Conservation (phyloP, 2,113 vertebrate genomes). For the Anoura caudifer region DNA sequence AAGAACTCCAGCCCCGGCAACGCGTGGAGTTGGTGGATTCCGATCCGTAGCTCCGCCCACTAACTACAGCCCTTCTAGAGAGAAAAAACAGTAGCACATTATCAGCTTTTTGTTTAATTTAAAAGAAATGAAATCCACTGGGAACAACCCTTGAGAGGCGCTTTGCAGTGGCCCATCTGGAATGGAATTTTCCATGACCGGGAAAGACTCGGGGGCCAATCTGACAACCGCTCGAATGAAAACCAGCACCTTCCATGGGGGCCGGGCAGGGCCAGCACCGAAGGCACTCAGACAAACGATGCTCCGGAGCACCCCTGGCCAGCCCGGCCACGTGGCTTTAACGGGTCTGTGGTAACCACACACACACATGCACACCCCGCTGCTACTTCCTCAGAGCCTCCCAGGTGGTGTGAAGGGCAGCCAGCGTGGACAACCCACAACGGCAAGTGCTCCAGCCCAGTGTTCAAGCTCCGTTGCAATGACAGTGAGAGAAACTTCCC, state of each 20-base stretch:
- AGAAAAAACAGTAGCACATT: not conserved
- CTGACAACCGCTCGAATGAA: not conserved
- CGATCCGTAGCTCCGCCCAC: not conserved
- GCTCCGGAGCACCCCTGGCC: no score
- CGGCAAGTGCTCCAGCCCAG: not conserved
- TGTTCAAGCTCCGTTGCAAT: not conserved
- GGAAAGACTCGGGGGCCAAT: not conserved
- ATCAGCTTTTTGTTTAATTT: not conserved
- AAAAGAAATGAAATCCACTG: not conserved
- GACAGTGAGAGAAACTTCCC: no score
- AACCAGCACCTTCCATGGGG: not conserved
- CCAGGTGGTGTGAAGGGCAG: not conserved
- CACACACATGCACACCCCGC: rapidly evolving
- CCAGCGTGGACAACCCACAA: not conserved
- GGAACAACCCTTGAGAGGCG: not conserved
- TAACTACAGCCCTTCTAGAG: not conserved
- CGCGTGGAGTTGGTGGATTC: not conserved
- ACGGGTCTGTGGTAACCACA: not conserved
- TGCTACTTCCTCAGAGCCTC: not conserved
- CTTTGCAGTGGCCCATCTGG: not conserved
- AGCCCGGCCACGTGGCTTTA: rapidly evolving
- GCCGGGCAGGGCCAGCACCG: not conserved
- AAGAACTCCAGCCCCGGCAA: not conserved
- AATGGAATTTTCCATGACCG: not conserved
- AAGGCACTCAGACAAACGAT: not conserved